Percentiles rank a stretch among this genome's conserved stretches.
Evolutionary conservation across 2,888 invertebrate genomes (phyloP).

Genomic region (Plebejus anna): DNA sequence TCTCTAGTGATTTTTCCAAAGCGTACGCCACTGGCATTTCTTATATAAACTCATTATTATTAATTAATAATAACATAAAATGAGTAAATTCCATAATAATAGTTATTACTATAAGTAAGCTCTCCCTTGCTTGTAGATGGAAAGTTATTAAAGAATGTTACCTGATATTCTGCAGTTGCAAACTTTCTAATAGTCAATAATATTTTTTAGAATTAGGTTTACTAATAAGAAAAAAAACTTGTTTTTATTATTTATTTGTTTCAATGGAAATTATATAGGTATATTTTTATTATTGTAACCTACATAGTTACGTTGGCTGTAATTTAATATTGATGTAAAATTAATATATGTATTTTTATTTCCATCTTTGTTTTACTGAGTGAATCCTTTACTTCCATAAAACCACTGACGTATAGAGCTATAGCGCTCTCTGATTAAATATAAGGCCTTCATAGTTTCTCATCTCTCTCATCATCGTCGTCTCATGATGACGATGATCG

Average conservation of each 20-base stretch:
- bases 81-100: slow-evolving; percentile 77
- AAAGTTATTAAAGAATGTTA: slow-evolving; percentile 71
- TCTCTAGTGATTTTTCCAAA: slow-evolving; percentile 35
- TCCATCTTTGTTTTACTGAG: slow-evolving; percentile 58
- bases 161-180: slow-evolving; percentile 68
- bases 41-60: slow-evolving; percentile 59
- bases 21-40: slow-evolving; percentile 56
- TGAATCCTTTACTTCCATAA: neutral
- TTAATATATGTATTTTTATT: slow-evolving; percentile 82
- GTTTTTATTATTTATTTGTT: slow-evolving; percentile 80
- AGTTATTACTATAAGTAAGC: slow-evolving; percentile 70
- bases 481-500: no score
- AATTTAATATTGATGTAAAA: slow-evolving; percentile 79
- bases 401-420: no score
- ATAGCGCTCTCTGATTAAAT: no score
- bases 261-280: slow-evolving; percentile 77
- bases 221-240: slow-evolving; percentile 73
- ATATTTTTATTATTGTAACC: slow-evolving; percentile 80
- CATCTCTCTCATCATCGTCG: no score
- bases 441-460: no score
- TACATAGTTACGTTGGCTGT: slow-evolving; percentile 79
- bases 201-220: slow-evolving; percentile 72
- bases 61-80: slow-evolving; percentile 70
- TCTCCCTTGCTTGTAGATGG: slow-evolving; percentile 75
- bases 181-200: slow-evolving; percentile 72